A percentile compares a stretch with the other conserved stretches of the same genome.
These are phyloP conservation scores for Nemoura dubitans DNA, from an alignment of 2,888 invertebrate species.

Conservation along the genomic window DNA sequence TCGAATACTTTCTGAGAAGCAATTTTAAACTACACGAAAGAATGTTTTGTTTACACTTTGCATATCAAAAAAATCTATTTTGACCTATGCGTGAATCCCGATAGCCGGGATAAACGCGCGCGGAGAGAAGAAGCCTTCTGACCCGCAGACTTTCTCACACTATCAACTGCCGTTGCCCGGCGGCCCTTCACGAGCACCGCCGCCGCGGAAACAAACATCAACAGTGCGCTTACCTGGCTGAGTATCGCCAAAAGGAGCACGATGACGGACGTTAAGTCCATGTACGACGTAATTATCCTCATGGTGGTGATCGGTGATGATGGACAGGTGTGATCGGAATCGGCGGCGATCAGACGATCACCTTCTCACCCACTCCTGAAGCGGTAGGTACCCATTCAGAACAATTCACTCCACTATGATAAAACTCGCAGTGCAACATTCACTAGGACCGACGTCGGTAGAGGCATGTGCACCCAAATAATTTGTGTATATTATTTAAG, in stretches of 20 bases:
- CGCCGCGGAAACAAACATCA: neutral
- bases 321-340: constrained; percentile 19
- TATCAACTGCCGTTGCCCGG: neutral
- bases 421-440: constrained; percentile 24
- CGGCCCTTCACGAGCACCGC: neutral
- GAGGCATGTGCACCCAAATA: constrained; percentile 7
- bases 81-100: too few species aligned
- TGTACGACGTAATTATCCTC: constrained; percentile 28
- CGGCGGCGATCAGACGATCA: constrained; percentile 18
- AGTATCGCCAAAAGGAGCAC: constrained; percentile 44
- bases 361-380: constrained; percentile 39
- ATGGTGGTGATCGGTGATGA: constrained; percentile 23
- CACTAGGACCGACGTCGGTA: neutral
- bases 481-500: constrained; percentile 2
- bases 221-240: constrained; percentile 46
- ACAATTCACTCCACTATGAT: constrained; percentile 38
- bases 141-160: neutral
- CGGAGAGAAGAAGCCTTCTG: neutral
- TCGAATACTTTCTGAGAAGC: too few species aligned
- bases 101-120: too few species aligned
- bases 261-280: constrained; percentile 37
- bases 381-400: constrained; percentile 33
- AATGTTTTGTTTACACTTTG: too few species aligned
- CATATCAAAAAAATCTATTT: too few species aligned
- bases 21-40: too few species aligned